Conservation (phyloP, 1,140 invertebrate species). For the Plutomurus gul region DNA sequence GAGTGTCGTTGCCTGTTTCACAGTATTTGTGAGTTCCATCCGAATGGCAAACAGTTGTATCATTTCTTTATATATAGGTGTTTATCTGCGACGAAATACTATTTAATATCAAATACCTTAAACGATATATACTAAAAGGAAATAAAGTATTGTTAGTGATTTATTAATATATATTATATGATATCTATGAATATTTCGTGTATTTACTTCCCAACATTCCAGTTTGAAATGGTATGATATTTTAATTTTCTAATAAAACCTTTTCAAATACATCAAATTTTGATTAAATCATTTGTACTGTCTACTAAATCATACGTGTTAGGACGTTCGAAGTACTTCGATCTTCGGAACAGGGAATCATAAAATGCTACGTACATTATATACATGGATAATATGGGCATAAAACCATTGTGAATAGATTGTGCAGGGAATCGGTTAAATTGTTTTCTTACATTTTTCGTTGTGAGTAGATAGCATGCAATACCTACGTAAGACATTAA, state of each 20-base stretch:
- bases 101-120: neutral
- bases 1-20: neutral
- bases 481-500: neutral
- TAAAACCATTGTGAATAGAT: no score
- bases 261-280: neutral
- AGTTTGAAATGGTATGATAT: slow-evolving; percentile 25
- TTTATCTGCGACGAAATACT: neutral
- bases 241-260: slow-evolving; percentile 27
- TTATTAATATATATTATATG: slow-evolving; percentile 14
- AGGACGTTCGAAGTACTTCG: no score
- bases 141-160: neutral
- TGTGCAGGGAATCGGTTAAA: no score
- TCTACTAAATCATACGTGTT: neutral
- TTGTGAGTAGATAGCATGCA: no score
- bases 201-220: slow-evolving; percentile 23
- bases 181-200: slow-evolving; percentile 28
- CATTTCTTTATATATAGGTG: neutral
- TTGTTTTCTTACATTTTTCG: no score
- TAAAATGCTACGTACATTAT: no score
- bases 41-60: neutral
- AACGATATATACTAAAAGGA: neutral
- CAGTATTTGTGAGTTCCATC: neutral
- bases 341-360: no score
- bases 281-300: neutral
- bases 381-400: no score